phyloP scores from a whole-genome alignment of 2,113 vertebrate species.

The Meles meles region DNA sequence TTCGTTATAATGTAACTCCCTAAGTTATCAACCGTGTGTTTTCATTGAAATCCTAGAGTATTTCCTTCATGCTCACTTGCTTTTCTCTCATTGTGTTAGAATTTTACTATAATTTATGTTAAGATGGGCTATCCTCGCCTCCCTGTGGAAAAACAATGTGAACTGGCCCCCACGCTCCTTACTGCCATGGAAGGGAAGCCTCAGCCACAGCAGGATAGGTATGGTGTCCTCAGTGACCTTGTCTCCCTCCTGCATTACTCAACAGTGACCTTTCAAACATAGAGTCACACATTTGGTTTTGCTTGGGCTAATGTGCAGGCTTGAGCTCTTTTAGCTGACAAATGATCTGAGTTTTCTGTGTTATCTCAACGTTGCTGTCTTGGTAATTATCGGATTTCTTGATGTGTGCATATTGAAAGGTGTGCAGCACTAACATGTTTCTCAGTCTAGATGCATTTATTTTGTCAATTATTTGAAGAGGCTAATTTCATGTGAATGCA shows the following conservation, averaged over 20 bases:
- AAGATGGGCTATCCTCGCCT: constrained; percentile 98
- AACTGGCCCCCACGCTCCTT: constrained; percentile 96
- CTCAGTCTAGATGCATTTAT: not conserved
- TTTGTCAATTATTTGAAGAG: constrained; percentile 21
- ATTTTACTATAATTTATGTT: constrained; percentile 99
- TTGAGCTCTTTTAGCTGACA: not conserved
- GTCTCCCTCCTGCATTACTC: not conserved
- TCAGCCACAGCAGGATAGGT: constrained; percentile 98
- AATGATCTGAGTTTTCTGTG: not conserved
- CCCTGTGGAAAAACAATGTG: constrained; percentile 95
- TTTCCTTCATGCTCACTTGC: constrained; percentile 29
- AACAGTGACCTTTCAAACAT: not conserved
- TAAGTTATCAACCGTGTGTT: not conserved
- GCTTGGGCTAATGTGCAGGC: not conserved
- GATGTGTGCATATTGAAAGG: not conserved
- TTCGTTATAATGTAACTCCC: not conserved
- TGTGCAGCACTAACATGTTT: not conserved
- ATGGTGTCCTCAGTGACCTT: not conserved
- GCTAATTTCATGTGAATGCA: not conserved
- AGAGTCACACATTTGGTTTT: not conserved
- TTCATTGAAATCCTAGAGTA: constrained; percentile 17
- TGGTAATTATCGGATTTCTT: constrained; percentile 18
- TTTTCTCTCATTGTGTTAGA: constrained; percentile 83
- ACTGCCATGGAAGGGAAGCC: constrained; percentile 99
- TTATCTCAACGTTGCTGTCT: not conserved